phyloP scores from a whole-genome alignment of 2,113 vertebrate species.

The Polypterus senegalus region DNA sequence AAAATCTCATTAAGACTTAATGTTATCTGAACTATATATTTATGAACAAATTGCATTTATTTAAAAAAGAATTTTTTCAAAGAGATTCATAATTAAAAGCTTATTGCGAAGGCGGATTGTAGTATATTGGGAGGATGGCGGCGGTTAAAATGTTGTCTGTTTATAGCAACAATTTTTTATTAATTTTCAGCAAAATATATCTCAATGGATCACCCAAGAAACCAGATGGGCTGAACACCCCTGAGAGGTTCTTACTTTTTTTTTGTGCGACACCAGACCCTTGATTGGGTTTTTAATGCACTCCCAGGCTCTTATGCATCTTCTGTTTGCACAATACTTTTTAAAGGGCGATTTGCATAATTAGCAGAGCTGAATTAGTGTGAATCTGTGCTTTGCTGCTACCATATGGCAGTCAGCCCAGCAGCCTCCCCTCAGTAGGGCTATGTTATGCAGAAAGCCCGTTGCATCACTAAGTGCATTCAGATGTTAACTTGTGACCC shows the following conservation, averaged over 20 bases:
- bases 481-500: constrained; percentile 42
- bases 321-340: constrained; percentile 5
- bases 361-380: constrained; percentile 11
- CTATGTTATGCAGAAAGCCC: constrained; percentile 40
- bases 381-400: constrained; percentile 4
- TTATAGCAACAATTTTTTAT: too few relatives aligned
- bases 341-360: constrained; percentile 11
- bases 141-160: too few relatives aligned
- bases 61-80: constrained; percentile 23
- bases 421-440: constrained; percentile 30
- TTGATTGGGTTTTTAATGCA: not conserved
- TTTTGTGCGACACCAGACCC: not conserved
- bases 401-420: constrained; percentile 8
- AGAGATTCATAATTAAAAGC: too few relatives aligned
- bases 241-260: too few relatives aligned
- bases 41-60: constrained; percentile 33
- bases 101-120: too few relatives aligned
- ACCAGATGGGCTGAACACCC: too few relatives aligned
- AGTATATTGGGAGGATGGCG: too few relatives aligned
- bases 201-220: too few relatives aligned
- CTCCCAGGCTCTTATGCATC: not conserved
- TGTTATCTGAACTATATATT: constrained; percentile 40
- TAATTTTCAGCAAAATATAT: too few relatives aligned
- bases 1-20: constrained; percentile 42
- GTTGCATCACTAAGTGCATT: constrained; percentile 37